Evolutionary conservation across 1,140 invertebrate genomes (phyloP).

Genomic region (Branchinecta lindahli): DNA sequence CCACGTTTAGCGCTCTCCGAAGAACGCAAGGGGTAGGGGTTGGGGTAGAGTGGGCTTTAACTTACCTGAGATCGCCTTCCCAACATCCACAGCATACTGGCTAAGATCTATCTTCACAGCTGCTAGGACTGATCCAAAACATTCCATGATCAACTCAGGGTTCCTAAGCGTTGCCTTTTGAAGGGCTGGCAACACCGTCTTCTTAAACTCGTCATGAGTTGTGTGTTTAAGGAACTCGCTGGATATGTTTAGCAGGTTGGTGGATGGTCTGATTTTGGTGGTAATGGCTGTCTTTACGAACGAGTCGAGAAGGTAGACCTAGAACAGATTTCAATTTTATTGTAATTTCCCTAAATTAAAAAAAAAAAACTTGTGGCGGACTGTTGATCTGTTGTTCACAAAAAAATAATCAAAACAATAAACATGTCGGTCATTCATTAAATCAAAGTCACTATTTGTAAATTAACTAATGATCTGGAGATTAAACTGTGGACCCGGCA

Average conservation of each 20-base stretch:
- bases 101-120: conserved; percentile 61
- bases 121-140: conserved; percentile 53
- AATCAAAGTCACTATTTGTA: no score
- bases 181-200: conserved; percentile 57
- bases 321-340: conserved; percentile 17
- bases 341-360: background rate
- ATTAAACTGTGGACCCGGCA: no score
- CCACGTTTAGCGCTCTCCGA: no score
- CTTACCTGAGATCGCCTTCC: conserved; percentile 59
- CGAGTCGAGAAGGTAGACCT: conserved; percentile 47
- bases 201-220: conserved; percentile 55
- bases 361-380: no score
- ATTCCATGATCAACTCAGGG: conserved; percentile 74
- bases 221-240: conserved; percentile 46
- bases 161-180: conserved; percentile 84
- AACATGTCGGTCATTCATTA: no score
- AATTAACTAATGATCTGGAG: no score
- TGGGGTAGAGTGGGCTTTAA: conserved; percentile 14
- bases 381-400: no score
- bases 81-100: conserved; percentile 56
- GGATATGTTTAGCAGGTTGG: conserved; percentile 46
- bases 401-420: no score
- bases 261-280: conserved; percentile 55
- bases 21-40: background rate
- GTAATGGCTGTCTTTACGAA: conserved; percentile 67